Evolutionary conservation across 2,113 vertebrate species (phyloP), one percentile per base, ranked within the genome.

Genomic region (Grammomys surdaster): DNA sequence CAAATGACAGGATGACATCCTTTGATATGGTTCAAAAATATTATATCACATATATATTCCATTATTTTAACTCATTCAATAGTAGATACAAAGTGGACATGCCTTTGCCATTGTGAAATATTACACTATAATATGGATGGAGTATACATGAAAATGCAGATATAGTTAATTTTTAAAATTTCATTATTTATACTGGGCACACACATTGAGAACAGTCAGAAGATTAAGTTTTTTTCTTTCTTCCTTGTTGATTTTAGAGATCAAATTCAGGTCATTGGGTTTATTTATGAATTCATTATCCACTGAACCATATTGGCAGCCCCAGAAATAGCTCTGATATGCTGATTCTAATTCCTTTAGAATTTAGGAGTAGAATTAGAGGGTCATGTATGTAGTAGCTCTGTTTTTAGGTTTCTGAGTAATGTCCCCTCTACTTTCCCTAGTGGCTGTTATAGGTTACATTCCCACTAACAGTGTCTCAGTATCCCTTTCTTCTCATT

Each of bases 401-500:
- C 84, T 67, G 24, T 20, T 65, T 46, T 65, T 16, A 13, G 26
- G 24, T 58, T 43, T 31, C 51, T n/a, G 2, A 51, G 19, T 33
- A 65, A 28, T 0, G 2, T 78, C 14, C 16, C 20, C 33, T 9
- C 6, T n/a, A 5, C 7, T 43, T 60, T 9, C 6, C 26, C 40
- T 75, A 43, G 24, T 31, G 17, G 17, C 9, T 76, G 3, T 51
- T 2, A 3, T 48, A 76, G 31, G 43, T 60, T 63, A 46, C 3
- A 31, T 63, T 7, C 40, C 28, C 26, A 75, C 24, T 17, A 28
- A 73, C 7, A 65, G 13, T 56, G 26, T 31, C 7, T 51, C 2
- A 7, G 54, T 17, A 12, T 16, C 11, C 0, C 11, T 33, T 16
- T 2, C 13, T 13, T 10, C 33, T 22, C 22, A 28, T 12, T 14